These are phyloP conservation scores for Apostichopus parvimensis DNA, from an alignment of 35 echinoderm and acorn worm genomes.

Conservation along the genomic window DNA sequence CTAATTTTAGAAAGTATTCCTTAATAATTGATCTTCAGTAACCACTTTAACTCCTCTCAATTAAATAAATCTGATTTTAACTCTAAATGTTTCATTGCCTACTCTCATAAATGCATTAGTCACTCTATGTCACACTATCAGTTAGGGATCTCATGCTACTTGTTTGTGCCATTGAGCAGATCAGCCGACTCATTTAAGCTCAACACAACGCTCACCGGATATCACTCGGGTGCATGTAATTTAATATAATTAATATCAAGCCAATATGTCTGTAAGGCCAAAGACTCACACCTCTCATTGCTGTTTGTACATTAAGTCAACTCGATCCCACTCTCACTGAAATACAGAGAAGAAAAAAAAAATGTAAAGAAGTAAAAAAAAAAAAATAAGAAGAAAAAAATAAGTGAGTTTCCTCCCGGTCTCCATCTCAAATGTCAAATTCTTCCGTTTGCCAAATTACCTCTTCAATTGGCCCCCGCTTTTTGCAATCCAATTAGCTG, in stretches of 20 bases:
- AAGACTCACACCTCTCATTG: constrained; percentile 46
- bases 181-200: constrained; percentile 15
- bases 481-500: constrained; percentile 61
- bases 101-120: not conserved
- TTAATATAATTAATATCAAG: constrained; percentile 53
- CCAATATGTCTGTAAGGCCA: constrained; percentile 34
- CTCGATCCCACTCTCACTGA: constrained; percentile 36
- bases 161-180: constrained; percentile 14
- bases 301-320: constrained; percentile 40
- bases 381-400: not conserved
- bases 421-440: constrained; percentile 53
- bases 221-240: constrained; percentile 46
- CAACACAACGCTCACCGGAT: constrained; percentile 19
- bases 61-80: no score
- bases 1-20: no score
- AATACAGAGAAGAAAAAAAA: constrained; percentile 18
- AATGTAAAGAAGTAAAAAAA: not conserved
- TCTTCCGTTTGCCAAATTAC: constrained; percentile 68
- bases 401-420: constrained; percentile 29
- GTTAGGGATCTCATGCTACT: constrained; percentile 1
- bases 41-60: no score
- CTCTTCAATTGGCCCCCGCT: constrained; percentile 63
- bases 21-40: no score
- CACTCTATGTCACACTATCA: not conserved
- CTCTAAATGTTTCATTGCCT: not conserved